A percentile compares a stretch with the other conserved stretches of the same genome.
Conservation (phyloP, 2,113 vertebrate genomes). For the Cichladusa arquata region DNA sequence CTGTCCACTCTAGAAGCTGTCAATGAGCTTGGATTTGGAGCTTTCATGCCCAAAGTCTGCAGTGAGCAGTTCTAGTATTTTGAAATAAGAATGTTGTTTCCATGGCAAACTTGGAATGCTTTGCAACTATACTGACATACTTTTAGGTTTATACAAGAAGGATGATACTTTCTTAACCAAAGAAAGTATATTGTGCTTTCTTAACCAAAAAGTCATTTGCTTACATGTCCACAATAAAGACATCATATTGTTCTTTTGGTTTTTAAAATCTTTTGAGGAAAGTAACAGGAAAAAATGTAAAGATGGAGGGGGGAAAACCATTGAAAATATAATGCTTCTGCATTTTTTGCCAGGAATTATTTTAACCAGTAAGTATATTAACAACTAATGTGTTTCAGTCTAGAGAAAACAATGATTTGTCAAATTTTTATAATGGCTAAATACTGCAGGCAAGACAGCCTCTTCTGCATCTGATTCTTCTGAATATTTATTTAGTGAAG, state of each 20-base stretch:
- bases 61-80: slow-evolving; percentile 42
- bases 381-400: not conserved
- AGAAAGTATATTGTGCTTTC: not conserved
- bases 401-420: not conserved
- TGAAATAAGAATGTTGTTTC: slow-evolving; percentile 55
- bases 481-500: not conserved
- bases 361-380: not conserved
- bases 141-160: slow-evolving; percentile 31
- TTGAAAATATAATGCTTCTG: not conserved
- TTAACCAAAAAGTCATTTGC: not conserved
- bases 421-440: not conserved
- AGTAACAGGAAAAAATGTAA: not conserved
- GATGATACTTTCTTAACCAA: not conserved
- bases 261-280: not conserved
- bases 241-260: not conserved
- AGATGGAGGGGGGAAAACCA: not conserved
- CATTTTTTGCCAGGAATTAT: not conserved
- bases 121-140: slow-evolving; percentile 24
- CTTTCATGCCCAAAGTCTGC: slow-evolving; percentile 51
- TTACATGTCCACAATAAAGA: not conserved
- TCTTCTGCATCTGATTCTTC: not conserved
- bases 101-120: slow-evolving; percentile 11
- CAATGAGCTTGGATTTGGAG: slow-evolving; percentile 55
- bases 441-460: not conserved
- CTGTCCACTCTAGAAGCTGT: slow-evolving; percentile 73